Percentiles rank a stretch among this genome's conserved stretches.
Conservation (phyloP, 2,113 vertebrate species). For the Mormyrus iriodes region DNA sequence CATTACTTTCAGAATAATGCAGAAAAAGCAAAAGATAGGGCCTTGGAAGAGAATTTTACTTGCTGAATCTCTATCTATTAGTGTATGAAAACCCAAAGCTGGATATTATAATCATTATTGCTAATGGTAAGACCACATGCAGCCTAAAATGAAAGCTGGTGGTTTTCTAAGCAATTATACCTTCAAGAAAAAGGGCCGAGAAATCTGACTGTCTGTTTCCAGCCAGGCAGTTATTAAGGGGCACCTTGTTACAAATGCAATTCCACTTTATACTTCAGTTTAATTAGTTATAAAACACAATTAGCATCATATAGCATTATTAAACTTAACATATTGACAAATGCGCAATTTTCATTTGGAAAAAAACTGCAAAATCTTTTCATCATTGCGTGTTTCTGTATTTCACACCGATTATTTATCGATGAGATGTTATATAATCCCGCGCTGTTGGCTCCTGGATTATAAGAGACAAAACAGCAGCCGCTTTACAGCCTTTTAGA, state of each 20-base stretch:
- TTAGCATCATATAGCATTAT: not conserved
- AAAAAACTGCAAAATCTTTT: not conserved
- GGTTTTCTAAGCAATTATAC: not conserved
- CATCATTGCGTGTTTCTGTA: not conserved
- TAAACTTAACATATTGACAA: not conserved
- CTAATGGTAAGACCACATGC: not conserved
- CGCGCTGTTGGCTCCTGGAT: not conserved
- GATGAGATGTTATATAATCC: not conserved
- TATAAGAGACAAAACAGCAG: slow-evolving; percentile 27
- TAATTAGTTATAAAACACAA: not conserved
- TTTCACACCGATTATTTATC: not conserved
- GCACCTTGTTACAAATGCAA: not conserved
- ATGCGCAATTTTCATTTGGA: not conserved
- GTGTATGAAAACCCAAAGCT: not conserved
- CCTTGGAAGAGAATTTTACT: not conserved
- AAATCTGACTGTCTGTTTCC: not conserved
- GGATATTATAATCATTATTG: not conserved
- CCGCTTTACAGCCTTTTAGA: slow-evolving; percentile 40
- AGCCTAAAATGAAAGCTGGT: not conserved
- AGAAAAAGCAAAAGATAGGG: not conserved
- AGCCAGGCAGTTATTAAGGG: not conserved
- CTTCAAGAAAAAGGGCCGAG: not conserved
- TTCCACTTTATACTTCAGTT: not conserved
- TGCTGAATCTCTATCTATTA: not conserved
- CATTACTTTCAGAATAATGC: not conserved